These are phyloP conservation scores for Cosmia pyralina DNA, from an alignment of 2,888 invertebrate species.

Conservation along the genomic window DNA sequence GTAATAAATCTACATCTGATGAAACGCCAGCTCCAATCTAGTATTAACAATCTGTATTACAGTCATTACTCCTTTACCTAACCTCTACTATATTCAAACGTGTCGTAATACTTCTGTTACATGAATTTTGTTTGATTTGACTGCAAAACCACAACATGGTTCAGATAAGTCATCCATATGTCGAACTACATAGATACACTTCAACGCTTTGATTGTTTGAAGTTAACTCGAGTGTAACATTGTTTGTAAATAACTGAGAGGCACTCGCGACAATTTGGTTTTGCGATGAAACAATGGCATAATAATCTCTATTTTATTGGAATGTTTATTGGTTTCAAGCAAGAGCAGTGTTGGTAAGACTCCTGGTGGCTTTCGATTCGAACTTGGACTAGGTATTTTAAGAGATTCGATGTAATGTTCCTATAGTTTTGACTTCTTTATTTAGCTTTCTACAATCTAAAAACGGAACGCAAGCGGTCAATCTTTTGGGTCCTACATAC, in stretches of 20 bases:
- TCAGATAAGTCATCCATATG: slow-evolving; percentile 42
- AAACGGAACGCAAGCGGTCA: not conserved
- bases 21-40: not conserved
- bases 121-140: slow-evolving; percentile 29
- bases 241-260: slow-evolving; percentile 65
- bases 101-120: not conserved
- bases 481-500: not conserved
- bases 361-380: not conserved
- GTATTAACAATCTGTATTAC: not conserved
- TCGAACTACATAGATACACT: slow-evolving; percentile 55
- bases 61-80: not conserved
- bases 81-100: not conserved
- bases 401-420: not conserved
- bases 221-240: slow-evolving; percentile 67
- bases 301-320: not conserved
- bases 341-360: not conserved
- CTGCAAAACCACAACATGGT: slow-evolving; percentile 34
- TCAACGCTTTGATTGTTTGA: slow-evolving; percentile 66
- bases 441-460: not conserved
- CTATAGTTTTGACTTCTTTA: not conserved
- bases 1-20: slow-evolving; percentile 1
- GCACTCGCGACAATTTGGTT: slow-evolving; percentile 7
- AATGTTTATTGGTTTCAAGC: not conserved
- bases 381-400: not conserved
- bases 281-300: not conserved